Conservation (phyloP, 2,888 invertebrate genomes). For the Ormia ochracea region DNA sequence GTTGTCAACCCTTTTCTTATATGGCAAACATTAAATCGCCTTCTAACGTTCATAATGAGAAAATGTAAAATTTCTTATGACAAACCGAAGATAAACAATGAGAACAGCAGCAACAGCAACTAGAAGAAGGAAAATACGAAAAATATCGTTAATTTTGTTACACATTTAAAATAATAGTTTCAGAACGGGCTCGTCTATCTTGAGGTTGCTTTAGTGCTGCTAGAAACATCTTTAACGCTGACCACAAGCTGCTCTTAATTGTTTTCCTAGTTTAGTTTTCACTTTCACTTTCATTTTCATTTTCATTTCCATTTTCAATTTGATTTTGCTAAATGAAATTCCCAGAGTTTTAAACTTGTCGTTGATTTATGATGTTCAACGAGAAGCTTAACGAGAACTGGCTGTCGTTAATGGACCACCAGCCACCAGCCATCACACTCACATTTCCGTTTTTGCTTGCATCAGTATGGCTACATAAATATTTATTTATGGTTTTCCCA, state of each 20-base stretch:
- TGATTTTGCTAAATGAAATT: neutral
- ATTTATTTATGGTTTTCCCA: too few relatives aligned
- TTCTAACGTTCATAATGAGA: neutral
- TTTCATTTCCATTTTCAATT: neutral
- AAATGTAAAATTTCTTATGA: constrained; percentile 39
- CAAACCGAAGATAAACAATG: neutral
- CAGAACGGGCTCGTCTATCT: neutral
- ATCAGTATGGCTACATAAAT: too few relatives aligned
- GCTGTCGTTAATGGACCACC: neutral
- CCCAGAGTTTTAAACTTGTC: constrained; percentile 11
- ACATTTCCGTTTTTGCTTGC: too few relatives aligned
- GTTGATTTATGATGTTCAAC: constrained; percentile 45
- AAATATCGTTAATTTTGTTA: neutral
- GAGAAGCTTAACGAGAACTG: constrained; percentile 11
- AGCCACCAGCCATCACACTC: too few relatives aligned
- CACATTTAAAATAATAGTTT: constrained; percentile 3
- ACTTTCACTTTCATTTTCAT: constrained; percentile 24
- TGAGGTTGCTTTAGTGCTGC: neutral
- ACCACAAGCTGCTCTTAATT: constrained; percentile 55
- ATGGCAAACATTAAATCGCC: neutral
- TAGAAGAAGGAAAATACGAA: too few relatives aligned
- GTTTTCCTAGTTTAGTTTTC: constrained; percentile 23
- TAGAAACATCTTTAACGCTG: constrained; percentile 20
- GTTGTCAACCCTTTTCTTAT: constrained; percentile 9
- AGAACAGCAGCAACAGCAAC: too few relatives aligned